Evolutionary conservation across 2,888 invertebrate species (phyloP).

Genomic region (Metallyticus violacea): DNA sequence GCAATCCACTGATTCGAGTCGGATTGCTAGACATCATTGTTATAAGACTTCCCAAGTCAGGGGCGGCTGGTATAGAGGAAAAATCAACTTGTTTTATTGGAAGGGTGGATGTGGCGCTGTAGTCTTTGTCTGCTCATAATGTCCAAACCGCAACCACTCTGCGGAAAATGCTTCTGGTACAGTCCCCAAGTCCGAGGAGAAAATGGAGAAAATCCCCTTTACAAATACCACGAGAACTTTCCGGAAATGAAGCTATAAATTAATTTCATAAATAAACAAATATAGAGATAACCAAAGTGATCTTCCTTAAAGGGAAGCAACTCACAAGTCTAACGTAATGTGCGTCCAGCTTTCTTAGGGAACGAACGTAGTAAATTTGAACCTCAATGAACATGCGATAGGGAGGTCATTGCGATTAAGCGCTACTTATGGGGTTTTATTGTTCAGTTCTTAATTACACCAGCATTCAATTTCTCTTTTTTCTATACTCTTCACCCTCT

Average conservation of each 20-base stretch:
- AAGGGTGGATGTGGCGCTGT: not conserved
- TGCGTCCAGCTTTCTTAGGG: too few relatives aligned
- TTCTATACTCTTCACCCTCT: too few relatives aligned
- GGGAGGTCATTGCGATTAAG: too few relatives aligned
- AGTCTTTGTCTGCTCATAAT: not conserved
- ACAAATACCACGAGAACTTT: too few relatives aligned
- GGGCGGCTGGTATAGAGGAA: not conserved
- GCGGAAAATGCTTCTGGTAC: not conserved
- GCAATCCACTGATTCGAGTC: constrained; percentile 20
- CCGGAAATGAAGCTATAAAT: too few relatives aligned
- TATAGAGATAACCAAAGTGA: not conserved
- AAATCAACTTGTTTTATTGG: not conserved
- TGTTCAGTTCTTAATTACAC: too few relatives aligned
- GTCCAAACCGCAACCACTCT: not conserved
- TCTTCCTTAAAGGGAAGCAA: not conserved
- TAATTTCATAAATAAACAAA: not conserved
- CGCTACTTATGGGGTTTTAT: too few relatives aligned
- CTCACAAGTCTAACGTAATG: too few relatives aligned
- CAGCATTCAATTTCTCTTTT: too few relatives aligned
- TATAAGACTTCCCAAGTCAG: not conserved
- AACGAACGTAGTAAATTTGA: too few relatives aligned
- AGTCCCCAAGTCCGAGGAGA: not conserved
- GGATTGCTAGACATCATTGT: not conserved
- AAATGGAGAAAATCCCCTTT: not conserved
- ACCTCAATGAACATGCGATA: too few relatives aligned